These are phyloP conservation scores for Poeciliopsis retropinna DNA, from an alignment of 2,113 vertebrate species.

Conservation along the genomic window DNA sequence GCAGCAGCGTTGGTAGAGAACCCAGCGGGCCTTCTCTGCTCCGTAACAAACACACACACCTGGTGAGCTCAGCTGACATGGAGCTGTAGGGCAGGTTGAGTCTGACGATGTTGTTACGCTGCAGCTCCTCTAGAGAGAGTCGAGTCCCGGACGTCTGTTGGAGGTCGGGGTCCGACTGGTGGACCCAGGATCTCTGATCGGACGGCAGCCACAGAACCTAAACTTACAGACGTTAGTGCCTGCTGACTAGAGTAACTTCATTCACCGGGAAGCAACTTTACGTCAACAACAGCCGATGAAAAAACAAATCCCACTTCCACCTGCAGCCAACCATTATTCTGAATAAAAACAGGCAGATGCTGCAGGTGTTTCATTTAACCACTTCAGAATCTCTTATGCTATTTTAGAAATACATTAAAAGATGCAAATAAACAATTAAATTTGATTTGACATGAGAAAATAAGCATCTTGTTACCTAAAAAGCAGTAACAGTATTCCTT, in stretches of 20 bases:
- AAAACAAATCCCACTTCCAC: too few species aligned
- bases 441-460: too few species aligned
- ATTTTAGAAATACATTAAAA: too few species aligned
- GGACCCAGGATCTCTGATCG: slow-evolving; percentile 73
- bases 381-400: too few species aligned
- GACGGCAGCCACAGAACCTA: slow-evolving; percentile 88
- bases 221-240: not conserved
- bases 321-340: too few species aligned
- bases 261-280: too few species aligned
- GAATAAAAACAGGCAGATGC: too few species aligned
- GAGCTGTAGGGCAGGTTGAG: slow-evolving; percentile 87
- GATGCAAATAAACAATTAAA: too few species aligned
- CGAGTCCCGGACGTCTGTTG: slow-evolving; percentile 80
- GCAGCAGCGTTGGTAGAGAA: not conserved
- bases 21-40: not conserved
- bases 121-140: slow-evolving; percentile 75
- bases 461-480: too few species aligned
- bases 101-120: slow-evolving; percentile 76
- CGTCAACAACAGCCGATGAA: too few species aligned
- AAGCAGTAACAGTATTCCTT: too few species aligned
- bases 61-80: slow-evolving; percentile 81
- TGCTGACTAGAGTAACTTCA: not conserved
- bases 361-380: too few species aligned
- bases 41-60: slow-evolving; percentile 58
- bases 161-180: slow-evolving; percentile 76